Base-by-base conservation (phyloP, 2,797 vertebrate genomes). In the Paramormyrops hopkinsi region DNA sequence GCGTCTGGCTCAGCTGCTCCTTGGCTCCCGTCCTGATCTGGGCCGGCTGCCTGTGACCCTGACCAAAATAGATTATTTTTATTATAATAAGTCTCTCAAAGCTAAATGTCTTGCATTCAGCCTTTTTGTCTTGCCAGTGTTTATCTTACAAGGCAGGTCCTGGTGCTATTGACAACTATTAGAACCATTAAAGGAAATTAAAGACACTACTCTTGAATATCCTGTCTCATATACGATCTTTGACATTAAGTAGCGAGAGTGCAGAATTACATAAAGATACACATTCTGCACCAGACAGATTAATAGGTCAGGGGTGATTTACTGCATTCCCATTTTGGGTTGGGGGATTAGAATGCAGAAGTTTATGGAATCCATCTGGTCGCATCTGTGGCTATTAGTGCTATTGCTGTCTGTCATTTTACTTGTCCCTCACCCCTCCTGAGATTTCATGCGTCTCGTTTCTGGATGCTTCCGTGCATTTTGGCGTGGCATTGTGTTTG, bases 81-180 rank as follows among this genome's bases (percentile, higher is more conserved):
- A 93, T 93, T 94, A 93, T 94, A 93, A 92, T 93, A 93, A 93
- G 41, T 46, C 41, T 79, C 37, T 79, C 73, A 79, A 79, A 79
- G 73, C 73, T n/a, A 82, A n/a, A 82, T n/a, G 41, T n/a, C 41
- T 46, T 82, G 41, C 19, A 22, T 46, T 82, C 41, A 22, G 41
- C 69, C 69, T 37, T 41, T 82, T 6, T 46, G 76, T 82, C 44
- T 82, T 82, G 33, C 12, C 69, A 37, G 69, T 41, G 69, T 76
- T 76, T 76, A 76, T 17, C 69, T 19, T 17, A 17, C 33, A 76
- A 76, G 33, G 69, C 69, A 76, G 5, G 14, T 76, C 2, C 69
- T 73, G 69, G 69, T 37, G 69, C 69, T 17, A 7, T 37, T 41
- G 33, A 73, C 69, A 19, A 17, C 33, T 14, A 76, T 41, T 76